phyloP scores from a whole-genome alignment of 2,113 vertebrate species.

The Chloebia gouldiae region DNA sequence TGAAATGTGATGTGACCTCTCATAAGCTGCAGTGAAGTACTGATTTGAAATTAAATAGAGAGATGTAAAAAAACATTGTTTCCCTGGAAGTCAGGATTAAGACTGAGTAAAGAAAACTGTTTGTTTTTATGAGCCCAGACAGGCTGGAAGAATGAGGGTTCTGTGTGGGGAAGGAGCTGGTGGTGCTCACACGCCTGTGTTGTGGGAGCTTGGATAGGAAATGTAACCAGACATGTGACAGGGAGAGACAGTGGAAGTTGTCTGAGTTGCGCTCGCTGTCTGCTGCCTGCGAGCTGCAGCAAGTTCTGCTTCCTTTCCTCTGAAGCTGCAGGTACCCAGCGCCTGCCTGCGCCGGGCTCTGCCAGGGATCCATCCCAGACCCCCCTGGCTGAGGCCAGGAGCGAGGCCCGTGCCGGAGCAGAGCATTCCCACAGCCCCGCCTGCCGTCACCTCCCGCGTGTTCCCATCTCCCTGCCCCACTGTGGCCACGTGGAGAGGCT shows the following conservation, averaged over 20 bases:
- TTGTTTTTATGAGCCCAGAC: neutral
- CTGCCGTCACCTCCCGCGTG: rapidly evolving
- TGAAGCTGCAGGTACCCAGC: neutral
- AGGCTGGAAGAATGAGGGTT: neutral
- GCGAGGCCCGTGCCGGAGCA: rapidly evolving
- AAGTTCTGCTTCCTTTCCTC: neutral
- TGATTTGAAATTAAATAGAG: neutral
- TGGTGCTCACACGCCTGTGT: neutral
- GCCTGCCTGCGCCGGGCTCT: rapidly evolving
- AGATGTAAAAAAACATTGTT: neutral
- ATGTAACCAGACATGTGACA: neutral
- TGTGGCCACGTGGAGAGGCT: neutral
- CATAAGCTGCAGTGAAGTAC: neutral
- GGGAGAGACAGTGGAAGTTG: neutral
- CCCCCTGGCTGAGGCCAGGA: neutral
- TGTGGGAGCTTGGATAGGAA: neutral
- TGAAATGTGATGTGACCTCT: neutral
- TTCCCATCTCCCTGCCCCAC: neutral
- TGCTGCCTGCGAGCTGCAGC: neutral
- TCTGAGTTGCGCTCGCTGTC: neutral
- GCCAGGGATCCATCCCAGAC: neutral
- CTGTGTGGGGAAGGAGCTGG: neutral
- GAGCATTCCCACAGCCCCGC: neutral
- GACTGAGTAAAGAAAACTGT: neutral
- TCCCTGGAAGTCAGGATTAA: neutral